Evolutionary conservation across 2,113 vertebrate species (phyloP).

Genomic region (Grus americana): DNA sequence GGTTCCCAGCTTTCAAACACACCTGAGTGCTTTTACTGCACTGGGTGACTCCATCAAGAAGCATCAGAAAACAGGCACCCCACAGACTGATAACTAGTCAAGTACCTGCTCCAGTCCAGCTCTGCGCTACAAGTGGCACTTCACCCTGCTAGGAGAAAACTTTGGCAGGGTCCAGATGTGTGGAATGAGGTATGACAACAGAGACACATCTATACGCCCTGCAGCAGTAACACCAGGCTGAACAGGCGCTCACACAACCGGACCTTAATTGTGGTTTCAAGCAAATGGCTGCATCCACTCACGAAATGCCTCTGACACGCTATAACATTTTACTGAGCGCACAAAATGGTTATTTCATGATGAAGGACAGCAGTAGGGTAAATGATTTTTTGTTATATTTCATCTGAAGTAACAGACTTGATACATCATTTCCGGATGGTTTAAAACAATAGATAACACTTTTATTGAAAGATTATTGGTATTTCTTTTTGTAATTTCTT

Average conservation of each 20-base stretch:
- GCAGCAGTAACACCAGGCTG: neutral
- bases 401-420: neutral
- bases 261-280: neutral
- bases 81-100: neutral
- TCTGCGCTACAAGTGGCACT: neutral
- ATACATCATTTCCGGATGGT: neutral
- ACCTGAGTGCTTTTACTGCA: neutral
- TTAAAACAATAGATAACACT: neutral
- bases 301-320: neutral
- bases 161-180: neutral
- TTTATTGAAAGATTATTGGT: neutral
- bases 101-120: neutral
- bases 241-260: rapidly evolving
- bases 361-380: neutral
- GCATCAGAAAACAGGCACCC: neutral
- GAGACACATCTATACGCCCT: neutral
- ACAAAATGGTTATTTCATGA: neutral
- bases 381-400: neutral
- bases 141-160: neutral
- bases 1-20: neutral
- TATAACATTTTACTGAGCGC: neutral
- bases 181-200: neutral
- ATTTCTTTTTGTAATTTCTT: neutral
- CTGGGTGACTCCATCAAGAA: neutral
- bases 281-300: neutral